Conservation (phyloP, 2,113 vertebrate species). For the Psilopogon haemacephalus region DNA sequence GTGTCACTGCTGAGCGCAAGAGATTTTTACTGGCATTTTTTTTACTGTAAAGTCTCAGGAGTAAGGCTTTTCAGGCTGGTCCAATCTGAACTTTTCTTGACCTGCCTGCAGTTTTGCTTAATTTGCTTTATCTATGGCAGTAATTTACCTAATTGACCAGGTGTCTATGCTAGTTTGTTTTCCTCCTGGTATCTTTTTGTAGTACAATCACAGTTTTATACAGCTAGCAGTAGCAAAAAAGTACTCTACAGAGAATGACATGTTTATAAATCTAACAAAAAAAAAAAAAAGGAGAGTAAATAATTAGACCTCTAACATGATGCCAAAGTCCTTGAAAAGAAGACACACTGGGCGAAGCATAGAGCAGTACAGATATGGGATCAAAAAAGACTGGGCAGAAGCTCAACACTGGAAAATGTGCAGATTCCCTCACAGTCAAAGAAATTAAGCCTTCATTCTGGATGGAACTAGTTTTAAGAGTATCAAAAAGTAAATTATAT, state of each 20-base stretch:
- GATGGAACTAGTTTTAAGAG: neutral
- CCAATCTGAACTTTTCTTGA: neutral
- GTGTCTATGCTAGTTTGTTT: neutral
- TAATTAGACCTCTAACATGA: neutral
- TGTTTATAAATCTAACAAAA: neutral
- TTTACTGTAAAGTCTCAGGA: neutral
- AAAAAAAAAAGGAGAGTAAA: neutral
- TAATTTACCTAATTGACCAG: constrained; percentile 5
- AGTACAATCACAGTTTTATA: neutral
- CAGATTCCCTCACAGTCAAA: accelerated
- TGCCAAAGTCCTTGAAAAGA: neutral
- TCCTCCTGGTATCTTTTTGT: neutral
- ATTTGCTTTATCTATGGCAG: neutral
- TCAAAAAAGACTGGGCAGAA: neutral
- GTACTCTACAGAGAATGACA: neutral
- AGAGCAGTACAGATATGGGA: no score
- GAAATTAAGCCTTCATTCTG: neutral
- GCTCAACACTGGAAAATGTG: neutral
- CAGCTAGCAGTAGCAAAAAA: neutral
- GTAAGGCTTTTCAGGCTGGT: neutral
- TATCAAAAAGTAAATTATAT: neutral
- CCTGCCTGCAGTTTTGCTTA: neutral
- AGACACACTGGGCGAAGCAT: neutral
- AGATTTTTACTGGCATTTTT: neutral
- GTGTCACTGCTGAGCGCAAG: accelerated